Evolutionary conservation across 2,888 invertebrate genomes (phyloP), one percentile per base, ranked within the genome.

Genomic region (Schizaphis graminum): DNA sequence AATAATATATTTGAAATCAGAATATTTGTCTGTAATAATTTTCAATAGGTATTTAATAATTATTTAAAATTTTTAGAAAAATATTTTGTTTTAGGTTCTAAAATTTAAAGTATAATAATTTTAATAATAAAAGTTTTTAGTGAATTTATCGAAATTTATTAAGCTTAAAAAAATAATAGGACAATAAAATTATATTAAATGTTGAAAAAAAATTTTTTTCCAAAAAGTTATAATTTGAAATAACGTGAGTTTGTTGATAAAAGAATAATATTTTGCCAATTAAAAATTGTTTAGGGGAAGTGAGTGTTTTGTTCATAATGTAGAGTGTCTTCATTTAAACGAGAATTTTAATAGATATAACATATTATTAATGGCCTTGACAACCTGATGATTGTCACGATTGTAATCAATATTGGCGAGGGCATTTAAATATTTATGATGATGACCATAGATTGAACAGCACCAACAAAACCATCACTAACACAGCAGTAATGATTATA

Each of bases 321-420:
- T 89, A 41, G 56, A 89, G 89, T 89, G 89, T 56, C 41, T 89
- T 21, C 26, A 56, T 53, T 89, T 41, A 88, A 41, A 89, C 41
- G 26, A 53, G 56, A 56, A 26, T 89, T 89, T 89, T 89, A 28
- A 56, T 41, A 56, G 35, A 41, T 56, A 89, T 41, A 89, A 56
- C 26, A 56, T 89, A 13, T 89, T 89, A 89, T 89, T 89, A 89
- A 89, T 89, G 28, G 89, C 3, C 41, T 77, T 77, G 77, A 77
- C 35, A 35, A 77, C 35, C 26, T 49, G 56, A 89, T 41, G 88
- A 26, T 89, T 89, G 89, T 89, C 88, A 41, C 41, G 56, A 41
- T 89, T 89, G 56, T 89, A 89, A 89, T 89, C 89, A 56, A 89
- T 89, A 56, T 56, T 56, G 41, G 56, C 41, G 41, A 21, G 89